phyloP scores from a whole-genome alignment of 2,113 vertebrate genomes.

The Balaenoptera acutorostrata region DNA sequence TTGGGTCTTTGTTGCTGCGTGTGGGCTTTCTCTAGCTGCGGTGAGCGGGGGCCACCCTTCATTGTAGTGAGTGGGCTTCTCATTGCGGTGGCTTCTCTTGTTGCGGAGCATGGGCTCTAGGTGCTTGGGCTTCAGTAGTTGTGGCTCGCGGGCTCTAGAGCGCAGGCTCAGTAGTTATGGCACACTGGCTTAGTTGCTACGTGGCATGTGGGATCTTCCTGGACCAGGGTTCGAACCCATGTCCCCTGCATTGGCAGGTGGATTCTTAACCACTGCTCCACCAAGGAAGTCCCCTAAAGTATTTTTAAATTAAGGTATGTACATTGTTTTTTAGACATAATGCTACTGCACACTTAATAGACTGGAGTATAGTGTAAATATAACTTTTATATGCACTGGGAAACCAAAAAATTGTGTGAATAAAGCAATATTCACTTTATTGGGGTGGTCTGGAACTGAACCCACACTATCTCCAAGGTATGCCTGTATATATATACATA shows the following conservation, averaged over 20 bases:
- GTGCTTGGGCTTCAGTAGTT: too few relatives aligned
- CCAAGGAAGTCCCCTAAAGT: too few relatives aligned
- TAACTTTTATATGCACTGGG: neutral
- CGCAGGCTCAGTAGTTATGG: neutral
- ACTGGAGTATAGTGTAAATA: neutral
- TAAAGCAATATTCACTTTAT: neutral
- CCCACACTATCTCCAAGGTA: neutral
- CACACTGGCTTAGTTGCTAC: neutral
- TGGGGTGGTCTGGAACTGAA: neutral
- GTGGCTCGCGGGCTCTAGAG: too few relatives aligned
- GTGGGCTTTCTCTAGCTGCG: neutral
- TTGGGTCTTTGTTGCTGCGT: neutral
- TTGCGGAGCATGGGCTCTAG: neutral
- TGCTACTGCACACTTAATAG: neutral
- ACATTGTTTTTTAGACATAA: neutral
- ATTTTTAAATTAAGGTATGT: neutral
- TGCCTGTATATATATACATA: neutral
- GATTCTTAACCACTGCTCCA: neutral
- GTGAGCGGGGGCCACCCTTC: neutral
- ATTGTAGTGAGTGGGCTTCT: neutral
- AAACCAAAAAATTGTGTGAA: neutral
- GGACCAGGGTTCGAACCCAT: neutral
- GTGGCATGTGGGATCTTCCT: neutral
- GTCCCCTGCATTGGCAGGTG: neutral
- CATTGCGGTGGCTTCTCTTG: neutral